These are phyloP conservation scores for Wiebesia pumilae DNA, from an alignment of 1,140 invertebrate species.

Conservation along the genomic window DNA sequence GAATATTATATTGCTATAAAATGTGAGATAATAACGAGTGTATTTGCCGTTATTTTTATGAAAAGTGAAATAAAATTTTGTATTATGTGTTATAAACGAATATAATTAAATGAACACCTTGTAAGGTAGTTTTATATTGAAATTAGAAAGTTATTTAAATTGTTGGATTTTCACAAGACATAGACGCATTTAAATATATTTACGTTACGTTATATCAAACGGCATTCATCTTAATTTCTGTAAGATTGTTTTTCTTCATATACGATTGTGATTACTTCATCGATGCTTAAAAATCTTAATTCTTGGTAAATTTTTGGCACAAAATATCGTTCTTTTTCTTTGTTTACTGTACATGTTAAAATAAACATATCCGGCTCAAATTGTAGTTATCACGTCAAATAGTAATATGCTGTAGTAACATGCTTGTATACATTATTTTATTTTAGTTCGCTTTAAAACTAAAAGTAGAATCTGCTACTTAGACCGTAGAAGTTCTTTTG, in stretches of 20 bases:
- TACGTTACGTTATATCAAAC: slow-evolving; percentile 20
- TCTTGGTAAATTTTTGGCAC: too few relatives aligned
- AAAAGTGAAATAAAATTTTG: background rate
- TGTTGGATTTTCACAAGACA: slow-evolving; percentile 10
- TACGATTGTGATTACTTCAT: background rate
- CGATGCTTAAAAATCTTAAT: background rate
- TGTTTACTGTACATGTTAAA: too few relatives aligned
- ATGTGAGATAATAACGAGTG: background rate
- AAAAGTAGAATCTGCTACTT: background rate
- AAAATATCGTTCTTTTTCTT: too few relatives aligned
- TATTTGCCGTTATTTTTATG: background rate
- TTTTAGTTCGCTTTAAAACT: too few relatives aligned
- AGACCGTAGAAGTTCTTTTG: background rate
- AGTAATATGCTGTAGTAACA: too few relatives aligned
- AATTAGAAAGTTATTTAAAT: slow-evolving; percentile 23
- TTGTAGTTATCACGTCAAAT: too few relatives aligned
- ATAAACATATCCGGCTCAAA: too few relatives aligned
- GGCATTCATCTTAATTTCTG: slow-evolving; percentile 8
- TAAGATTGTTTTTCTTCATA: background rate
- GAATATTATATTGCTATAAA: background rate
- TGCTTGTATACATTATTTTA: too few relatives aligned
- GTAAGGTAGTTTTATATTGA: background rate
- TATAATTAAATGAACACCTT: background rate
- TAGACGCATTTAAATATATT: slow-evolving; percentile 9
- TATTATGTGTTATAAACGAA: background rate